Base-by-base conservation (phyloP, 2,797 vertebrate species). In the Ciconia nigra region DNA sequence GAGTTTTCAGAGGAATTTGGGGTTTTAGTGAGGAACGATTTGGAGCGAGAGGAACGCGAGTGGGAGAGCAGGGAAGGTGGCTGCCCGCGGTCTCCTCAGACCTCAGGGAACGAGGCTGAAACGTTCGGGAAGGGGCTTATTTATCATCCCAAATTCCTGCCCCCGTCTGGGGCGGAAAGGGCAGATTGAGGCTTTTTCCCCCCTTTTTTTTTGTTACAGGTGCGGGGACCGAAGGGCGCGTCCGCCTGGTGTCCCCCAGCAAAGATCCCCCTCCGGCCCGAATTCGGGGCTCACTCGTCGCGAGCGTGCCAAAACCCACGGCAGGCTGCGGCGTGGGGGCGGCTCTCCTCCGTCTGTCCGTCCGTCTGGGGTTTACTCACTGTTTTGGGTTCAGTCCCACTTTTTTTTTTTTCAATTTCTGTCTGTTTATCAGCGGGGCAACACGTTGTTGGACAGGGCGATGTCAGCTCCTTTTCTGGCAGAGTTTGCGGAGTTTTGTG, bases 151-250 rank as follows among this genome's bases (percentile, higher is more conserved):
- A 15, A n/a, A 25, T 31, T 31, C 29, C 52, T 39, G 37, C 16
- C 9, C 5, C 3, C 1, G 6, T n/a, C 42, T 39, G 49, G 46
- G 42, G 14, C 3, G 5, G 51, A 55, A 87, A 51, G 25, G n/a
- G n/a, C 46, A 11, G 21, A 6, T 9, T 3, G 55, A 80, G 51
- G 25, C 57, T 21, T 52, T 42, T 49, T 15, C 9, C 22, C 16
- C 9, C 13, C 2, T 14, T 24, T 61, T 90, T 25, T 61, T 89
- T 74, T 26, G 29, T 4, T 28, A 9, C 16, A 33, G 69, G 17
- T 63, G 19, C 3, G 7, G 63, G 26, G 17, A 44, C n/a, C 3
- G 5, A 47, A 2, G 4, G 4, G 37, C 3, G 1, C 3, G 3
- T 37, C 37, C 1, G 2, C 57, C 33, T 9, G 6, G 11, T 55